phyloP scores from a whole-genome alignment of 2,113 vertebrate species.

The Gorsachius goisagi region DNA sequence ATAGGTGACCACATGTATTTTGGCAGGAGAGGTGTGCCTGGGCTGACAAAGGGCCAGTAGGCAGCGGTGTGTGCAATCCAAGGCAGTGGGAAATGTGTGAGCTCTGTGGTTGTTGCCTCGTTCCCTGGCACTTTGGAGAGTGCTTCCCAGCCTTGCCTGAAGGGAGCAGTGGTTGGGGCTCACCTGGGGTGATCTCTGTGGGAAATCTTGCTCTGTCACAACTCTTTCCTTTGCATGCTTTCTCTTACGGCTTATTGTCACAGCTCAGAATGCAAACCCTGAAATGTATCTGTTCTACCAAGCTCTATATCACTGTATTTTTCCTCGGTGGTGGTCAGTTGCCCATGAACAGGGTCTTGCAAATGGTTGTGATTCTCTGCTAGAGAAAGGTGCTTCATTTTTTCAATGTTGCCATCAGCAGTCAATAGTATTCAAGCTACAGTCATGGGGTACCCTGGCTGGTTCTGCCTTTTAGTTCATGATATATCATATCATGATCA shows the following conservation, averaged over 20 bases:
- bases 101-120: background rate
- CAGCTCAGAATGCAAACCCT: background rate
- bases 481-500: background rate
- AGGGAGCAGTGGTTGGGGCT: background rate
- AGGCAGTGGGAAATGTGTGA: fast-evolving
- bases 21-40: background rate
- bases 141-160: background rate
- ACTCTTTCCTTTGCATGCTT: background rate
- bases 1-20: background rate
- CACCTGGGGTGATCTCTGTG: background rate
- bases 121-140: background rate
- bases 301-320: background rate
- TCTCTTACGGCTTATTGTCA: background rate
- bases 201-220: background rate
- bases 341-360: background rate
- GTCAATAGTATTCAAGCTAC: background rate
- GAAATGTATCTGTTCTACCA: too few relatives aligned
- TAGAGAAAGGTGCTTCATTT: background rate
- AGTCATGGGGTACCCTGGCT: background rate
- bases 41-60: background rate
- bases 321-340: background rate
- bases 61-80: background rate
- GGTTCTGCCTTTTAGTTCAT: background rate
- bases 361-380: background rate
- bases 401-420: background rate